Evolutionary conservation across 2,113 vertebrate species (phyloP).

Genomic region (Diadophis punctatus): DNA sequence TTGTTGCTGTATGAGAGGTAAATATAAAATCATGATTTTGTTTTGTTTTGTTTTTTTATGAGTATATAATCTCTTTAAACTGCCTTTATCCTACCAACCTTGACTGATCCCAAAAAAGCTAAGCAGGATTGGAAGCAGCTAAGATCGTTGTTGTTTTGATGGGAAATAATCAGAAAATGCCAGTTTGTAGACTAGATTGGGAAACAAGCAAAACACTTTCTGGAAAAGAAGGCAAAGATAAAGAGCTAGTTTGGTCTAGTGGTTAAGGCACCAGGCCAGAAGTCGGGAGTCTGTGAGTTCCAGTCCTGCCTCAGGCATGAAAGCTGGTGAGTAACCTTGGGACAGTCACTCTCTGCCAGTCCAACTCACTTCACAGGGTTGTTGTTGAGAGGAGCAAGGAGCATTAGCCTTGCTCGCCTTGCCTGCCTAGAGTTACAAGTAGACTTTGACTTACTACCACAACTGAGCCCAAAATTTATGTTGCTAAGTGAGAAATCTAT

Average conservation of each 20-base stretch:
- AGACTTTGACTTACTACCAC: neutral
- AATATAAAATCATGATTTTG: constrained; percentile 33
- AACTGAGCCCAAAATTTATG: neutral
- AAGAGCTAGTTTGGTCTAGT: neutral
- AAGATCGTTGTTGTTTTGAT: neutral
- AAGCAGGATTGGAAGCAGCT: neutral
- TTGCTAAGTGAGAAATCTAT: neutral
- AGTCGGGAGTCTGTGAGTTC: neutral
- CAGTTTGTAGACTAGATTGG: neutral
- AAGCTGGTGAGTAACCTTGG: neutral
- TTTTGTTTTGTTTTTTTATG: accelerated
- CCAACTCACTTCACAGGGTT: neutral
- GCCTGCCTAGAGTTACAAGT: neutral
- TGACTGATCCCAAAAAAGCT: neutral
- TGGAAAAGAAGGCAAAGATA: neutral
- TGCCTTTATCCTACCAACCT: neutral
- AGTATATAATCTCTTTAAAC: neutral
- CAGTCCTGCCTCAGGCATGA: neutral
- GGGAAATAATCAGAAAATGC: neutral
- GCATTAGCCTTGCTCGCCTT: neutral
- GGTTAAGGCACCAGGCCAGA: neutral
- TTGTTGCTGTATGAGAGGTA: constrained; percentile 68
- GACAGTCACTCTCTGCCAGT: neutral
- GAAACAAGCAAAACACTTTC: neutral
- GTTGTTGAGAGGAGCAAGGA: neutral